phyloP scores from a whole-genome alignment of 2,113 vertebrate genomes.

The Oncorhynchus gorbuscha region DNA sequence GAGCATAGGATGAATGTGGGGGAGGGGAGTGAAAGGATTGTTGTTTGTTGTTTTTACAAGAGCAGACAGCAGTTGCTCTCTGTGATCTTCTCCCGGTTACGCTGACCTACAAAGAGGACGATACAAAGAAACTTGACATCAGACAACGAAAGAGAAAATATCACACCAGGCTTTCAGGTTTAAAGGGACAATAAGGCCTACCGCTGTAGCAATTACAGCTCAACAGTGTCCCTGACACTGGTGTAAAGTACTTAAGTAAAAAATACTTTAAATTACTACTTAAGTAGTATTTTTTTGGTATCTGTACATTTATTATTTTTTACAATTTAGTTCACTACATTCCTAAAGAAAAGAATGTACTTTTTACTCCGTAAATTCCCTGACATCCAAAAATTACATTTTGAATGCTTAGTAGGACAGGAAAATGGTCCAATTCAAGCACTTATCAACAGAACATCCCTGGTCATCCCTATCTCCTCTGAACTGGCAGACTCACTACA shows the following conservation, averaged over 20 bases:
- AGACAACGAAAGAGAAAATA: background rate
- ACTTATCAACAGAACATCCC: no score
- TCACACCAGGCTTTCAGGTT: background rate
- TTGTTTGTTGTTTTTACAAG: slow-evolving; percentile 65
- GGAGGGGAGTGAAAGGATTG: background rate
- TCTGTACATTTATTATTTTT: no score
- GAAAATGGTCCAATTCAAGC: no score
- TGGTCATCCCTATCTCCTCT: no score
- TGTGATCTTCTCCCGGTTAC: slow-evolving; percentile 82
- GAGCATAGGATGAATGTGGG: slow-evolving; percentile 36
- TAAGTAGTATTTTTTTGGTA: no score
- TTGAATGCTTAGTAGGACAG: no score
- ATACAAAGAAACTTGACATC: slow-evolving; percentile 11
- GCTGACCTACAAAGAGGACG: slow-evolving; percentile 68
- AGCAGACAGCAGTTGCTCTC: slow-evolving; percentile 83
- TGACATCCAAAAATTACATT: no score
- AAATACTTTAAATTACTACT: no score
- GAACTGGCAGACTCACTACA: no score
- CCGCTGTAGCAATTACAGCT: background rate
- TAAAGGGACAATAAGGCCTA: background rate
- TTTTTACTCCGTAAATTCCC: no score
- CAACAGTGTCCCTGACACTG: background rate
- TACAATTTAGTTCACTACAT: no score
- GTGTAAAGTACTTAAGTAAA: background rate
- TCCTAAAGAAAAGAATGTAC: no score